phyloP scores from a whole-genome alignment of 1,140 invertebrate genomes.

The Pogonus chalceus region DNA sequence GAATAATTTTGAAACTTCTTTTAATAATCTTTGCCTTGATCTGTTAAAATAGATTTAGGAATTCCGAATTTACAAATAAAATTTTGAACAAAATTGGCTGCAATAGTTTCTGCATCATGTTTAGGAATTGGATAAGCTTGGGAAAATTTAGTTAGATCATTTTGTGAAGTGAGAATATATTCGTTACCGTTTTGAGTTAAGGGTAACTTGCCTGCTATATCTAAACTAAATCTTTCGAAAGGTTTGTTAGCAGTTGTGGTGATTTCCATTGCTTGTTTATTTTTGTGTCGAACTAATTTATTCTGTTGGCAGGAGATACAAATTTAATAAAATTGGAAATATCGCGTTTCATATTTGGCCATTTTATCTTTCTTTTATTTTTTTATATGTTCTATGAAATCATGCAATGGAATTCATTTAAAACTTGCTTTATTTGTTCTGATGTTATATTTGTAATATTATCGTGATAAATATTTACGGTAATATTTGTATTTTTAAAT shows the following conservation, averaged over 20 bases:
- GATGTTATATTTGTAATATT: neutral
- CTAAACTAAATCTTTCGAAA: constrained; percentile 15
- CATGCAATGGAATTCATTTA: neutral
- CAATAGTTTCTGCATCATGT: constrained; percentile 20
- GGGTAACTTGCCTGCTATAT: constrained; percentile 24
- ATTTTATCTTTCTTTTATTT: constrained; percentile 2
- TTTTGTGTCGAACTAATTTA: constrained; percentile 4
- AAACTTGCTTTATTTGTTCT: neutral
- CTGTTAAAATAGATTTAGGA: constrained; percentile 23
- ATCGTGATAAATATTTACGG: neutral
- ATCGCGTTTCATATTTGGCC: constrained; percentile 8
- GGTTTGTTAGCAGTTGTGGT: constrained; percentile 8
- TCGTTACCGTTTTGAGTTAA: constrained; percentile 19
- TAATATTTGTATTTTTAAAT: neutral
- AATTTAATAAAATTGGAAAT: neutral
- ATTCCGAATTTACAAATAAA: constrained; percentile 25
- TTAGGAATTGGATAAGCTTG: constrained; percentile 19
- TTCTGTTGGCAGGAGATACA: neutral
- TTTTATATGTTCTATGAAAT: constrained; percentile 7
- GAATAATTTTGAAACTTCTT: constrained; percentile 20
- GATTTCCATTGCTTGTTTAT: constrained; percentile 27
- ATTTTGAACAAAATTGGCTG: constrained; percentile 18
- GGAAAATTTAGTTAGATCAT: constrained; percentile 24
- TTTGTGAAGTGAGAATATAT: constrained; percentile 25
- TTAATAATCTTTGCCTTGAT: constrained; percentile 27